phyloP scores from a whole-genome alignment of 2,113 vertebrate species.

The Neogale vison region DNA sequence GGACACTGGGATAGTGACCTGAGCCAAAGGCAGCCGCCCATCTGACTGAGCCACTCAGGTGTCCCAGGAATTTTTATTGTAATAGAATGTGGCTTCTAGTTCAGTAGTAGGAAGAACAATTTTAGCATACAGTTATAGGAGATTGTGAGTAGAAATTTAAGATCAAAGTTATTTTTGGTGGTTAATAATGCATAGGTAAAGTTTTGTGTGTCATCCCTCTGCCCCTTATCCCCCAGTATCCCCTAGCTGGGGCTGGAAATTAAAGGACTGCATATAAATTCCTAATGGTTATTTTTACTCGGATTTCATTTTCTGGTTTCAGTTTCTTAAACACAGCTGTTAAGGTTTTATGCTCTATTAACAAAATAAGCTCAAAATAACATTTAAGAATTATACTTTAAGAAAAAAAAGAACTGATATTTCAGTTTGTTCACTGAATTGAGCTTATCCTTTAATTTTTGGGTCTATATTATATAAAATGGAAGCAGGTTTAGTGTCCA shows the following conservation, averaged over 20 bases:
- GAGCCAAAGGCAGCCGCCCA: too few species aligned
- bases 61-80: neutral
- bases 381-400: neutral
- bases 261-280: neutral
- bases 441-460: slow-evolving; percentile 20
- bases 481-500: neutral
- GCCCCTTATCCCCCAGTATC: rapidly evolving
- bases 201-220: neutral
- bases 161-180: neutral
- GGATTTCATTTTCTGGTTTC: slow-evolving; percentile 34
- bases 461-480: neutral
- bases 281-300: neutral
- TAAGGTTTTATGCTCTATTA: slow-evolving; percentile 9
- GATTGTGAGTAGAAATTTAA: slow-evolving; percentile 8
- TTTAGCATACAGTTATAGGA: neutral
- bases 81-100: slow-evolving; percentile 9
- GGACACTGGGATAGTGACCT: too few species aligned
- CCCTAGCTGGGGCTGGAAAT: neutral
- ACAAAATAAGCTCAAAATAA: slow-evolving; percentile 8
- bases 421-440: neutral
- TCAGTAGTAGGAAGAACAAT: neutral
- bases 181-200: neutral
- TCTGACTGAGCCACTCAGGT: too few species aligned
- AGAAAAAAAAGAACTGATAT: neutral
- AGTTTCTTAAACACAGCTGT: neutral